phyloP scores from a whole-genome alignment of 1,140 invertebrate genomes.

The Metaphire vulgaris region DNA sequence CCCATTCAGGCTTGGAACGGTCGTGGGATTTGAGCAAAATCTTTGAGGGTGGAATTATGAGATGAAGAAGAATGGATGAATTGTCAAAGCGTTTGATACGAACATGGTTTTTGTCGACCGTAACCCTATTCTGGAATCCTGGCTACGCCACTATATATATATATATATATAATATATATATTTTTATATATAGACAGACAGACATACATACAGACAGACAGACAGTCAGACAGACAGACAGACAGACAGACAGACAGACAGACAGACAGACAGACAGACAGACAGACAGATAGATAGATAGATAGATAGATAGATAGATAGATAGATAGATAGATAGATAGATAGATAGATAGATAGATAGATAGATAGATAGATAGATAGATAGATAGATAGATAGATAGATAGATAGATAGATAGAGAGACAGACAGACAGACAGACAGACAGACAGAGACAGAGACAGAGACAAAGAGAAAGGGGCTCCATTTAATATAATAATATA shows the following conservation, averaged over 20 bases:
- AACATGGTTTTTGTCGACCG: too few relatives aligned
- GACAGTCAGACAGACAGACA: background rate
- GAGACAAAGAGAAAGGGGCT: too few relatives aligned
- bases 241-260: background rate
- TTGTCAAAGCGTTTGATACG: too few relatives aligned
- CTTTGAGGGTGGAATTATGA: too few relatives aligned
- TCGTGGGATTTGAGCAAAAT: too few relatives aligned
- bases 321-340: background rate
- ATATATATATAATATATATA: background rate
- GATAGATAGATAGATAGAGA: background rate
- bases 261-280: background rate
- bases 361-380: background rate
- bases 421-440: too few relatives aligned
- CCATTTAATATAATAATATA: too few relatives aligned
- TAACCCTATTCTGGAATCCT: too few relatives aligned
- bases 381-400: background rate
- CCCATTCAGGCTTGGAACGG: too few relatives aligned
- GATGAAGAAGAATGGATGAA: too few relatives aligned
- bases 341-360: background rate
- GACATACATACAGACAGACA: background rate
- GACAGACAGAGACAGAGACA: too few relatives aligned
- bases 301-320: background rate
- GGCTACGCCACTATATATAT: too few relatives aligned
- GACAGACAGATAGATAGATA: background rate
- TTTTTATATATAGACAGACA: background rate